A percentile compares a stretch with the other conserved stretches of the same genome.
Conservation (phyloP, 2,888 invertebrate genomes). For the Nasonia oneida region DNA sequence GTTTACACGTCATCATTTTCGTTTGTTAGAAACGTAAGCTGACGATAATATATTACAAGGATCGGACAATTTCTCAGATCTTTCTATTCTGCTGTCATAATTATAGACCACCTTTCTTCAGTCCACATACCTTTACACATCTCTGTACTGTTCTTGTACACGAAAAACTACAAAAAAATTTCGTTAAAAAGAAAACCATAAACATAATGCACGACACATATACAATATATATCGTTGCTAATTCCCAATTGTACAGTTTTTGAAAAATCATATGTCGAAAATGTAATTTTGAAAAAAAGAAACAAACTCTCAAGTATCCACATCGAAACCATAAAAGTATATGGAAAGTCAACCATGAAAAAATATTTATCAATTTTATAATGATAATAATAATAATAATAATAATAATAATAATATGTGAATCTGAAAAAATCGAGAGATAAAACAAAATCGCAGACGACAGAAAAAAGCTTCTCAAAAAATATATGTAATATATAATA, state of each 20-base stretch:
- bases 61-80: conserved; percentile 60
- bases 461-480: conserved; percentile 32
- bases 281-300: conserved; percentile 48
- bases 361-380: neutral
- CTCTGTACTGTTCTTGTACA: conserved; percentile 53
- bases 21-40: conserved; percentile 41
- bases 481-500: neutral
- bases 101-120: conserved; percentile 46
- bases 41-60: conserved; percentile 31
- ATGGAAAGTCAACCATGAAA: conserved; percentile 25
- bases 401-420: conserved; percentile 6
- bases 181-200: conserved; percentile 41
- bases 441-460: neutral
- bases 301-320: neutral
- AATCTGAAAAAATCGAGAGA: conserved; percentile 23
- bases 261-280: conserved; percentile 35
- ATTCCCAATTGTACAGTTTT: conserved; percentile 19
- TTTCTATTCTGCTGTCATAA: conserved; percentile 57
- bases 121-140: conserved; percentile 56
- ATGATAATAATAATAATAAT: neutral
- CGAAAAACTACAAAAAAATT: conserved; percentile 47
- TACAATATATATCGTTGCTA: conserved; percentile 22
- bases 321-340: conserved; percentile 42
- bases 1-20: conserved; percentile 15
- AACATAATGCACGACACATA: conserved; percentile 27